Evolutionary conservation across 2,797 vertebrate species (phyloP).

Genomic region (Pyrocephalus nanus): DNA sequence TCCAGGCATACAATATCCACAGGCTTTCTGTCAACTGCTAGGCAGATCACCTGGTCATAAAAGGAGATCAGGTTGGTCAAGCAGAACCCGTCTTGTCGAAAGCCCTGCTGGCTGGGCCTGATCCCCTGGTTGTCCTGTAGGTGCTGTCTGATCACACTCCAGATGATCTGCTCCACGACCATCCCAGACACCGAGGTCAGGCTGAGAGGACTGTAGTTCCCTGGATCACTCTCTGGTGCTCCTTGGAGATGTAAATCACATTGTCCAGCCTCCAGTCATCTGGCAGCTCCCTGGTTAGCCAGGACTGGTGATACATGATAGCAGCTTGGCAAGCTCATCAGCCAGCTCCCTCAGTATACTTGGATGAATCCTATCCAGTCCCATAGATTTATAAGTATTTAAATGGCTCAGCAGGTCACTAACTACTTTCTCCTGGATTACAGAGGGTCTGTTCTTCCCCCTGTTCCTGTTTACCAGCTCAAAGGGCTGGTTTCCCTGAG

Average conservation of each 20-base stretch:
- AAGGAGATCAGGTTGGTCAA: not conserved
- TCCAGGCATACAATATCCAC: fast-evolving
- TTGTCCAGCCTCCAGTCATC: not conserved
- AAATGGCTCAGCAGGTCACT: not conserved
- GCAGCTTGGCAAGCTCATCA: not conserved
- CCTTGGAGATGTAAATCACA: not conserved
- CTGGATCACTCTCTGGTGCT: not conserved
- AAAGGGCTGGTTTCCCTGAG: not conserved
- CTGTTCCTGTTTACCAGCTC: not conserved
- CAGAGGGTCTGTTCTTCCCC: not conserved
- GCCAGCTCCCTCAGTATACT: not conserved
- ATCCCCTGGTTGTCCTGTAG: not conserved
- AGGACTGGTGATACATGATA: not conserved
- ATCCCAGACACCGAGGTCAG: not conserved
- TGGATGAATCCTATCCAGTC: not conserved
- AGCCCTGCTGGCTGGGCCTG: not conserved
- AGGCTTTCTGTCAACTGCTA: not conserved
- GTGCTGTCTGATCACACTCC: not conserved
- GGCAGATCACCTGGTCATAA: not conserved
- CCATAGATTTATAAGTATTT: not conserved
- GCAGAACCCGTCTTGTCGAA: not conserved
- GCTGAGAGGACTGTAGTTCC: fast-evolving
- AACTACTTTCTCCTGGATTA: not conserved
- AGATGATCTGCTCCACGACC: not conserved
- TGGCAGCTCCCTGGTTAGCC: not conserved